phyloP scores from a whole-genome alignment of 1,140 invertebrate genomes.

The Acromyrmex echinatior region DNA sequence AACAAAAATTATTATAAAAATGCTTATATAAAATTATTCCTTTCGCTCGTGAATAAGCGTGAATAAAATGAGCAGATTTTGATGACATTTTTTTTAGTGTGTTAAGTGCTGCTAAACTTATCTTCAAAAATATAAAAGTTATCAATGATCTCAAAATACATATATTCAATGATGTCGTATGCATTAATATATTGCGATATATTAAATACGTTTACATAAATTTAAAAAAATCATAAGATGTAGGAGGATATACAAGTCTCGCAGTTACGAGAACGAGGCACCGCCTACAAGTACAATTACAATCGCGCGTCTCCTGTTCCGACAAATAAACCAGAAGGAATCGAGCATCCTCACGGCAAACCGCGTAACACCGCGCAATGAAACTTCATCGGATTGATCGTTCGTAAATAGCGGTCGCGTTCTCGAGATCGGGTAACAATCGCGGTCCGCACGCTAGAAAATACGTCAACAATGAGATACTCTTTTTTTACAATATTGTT shows the following conservation, averaged over 20 bases:
- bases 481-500: constrained; percentile 27
- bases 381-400: constrained; percentile 65
- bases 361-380: constrained; percentile 73
- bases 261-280: constrained; percentile 55
- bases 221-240: neutral
- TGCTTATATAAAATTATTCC: constrained; percentile 9
- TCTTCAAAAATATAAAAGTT: neutral
- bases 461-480: neutral
- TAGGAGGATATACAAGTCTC: constrained; percentile 33
- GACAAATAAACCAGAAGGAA: constrained; percentile 34
- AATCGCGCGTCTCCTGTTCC: constrained; percentile 31
- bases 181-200: neutral
- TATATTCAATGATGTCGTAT: neutral
- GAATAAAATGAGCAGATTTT: neutral
- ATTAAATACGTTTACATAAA: constrained; percentile 11
- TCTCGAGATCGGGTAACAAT: constrained; percentile 52
- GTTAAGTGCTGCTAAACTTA: neutral
- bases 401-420: constrained; percentile 29
- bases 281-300: constrained; percentile 48
- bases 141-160: constrained; percentile 13
- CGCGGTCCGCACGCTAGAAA: neutral
- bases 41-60: constrained; percentile 2
- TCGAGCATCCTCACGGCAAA: constrained; percentile 70
- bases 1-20: constrained; percentile 27
- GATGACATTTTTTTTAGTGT: neutral